Percentiles rank a stretch among this genome's conserved stretches.
Evolutionary conservation across 1,140 invertebrate genomes (phyloP).

Genomic region (Cotesia chilonis): DNA sequence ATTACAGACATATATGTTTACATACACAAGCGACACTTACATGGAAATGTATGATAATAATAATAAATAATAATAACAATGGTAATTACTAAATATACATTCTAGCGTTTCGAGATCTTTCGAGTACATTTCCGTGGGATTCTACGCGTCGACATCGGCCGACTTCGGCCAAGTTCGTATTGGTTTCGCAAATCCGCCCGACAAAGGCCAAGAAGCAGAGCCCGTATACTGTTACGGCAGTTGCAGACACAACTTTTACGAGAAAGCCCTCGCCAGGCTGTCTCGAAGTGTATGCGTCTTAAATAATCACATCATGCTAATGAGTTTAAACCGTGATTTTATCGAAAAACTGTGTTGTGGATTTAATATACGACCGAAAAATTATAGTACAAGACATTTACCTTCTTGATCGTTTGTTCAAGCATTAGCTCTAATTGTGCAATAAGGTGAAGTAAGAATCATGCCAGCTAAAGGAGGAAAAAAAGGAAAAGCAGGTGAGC

Average conservation of each 20-base stretch:
- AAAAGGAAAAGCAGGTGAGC: constrained; percentile 58
- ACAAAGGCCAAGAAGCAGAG: no score
- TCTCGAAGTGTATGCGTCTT: constrained; percentile 62
- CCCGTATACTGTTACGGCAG: neutral
- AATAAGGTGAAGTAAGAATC: constrained; percentile 51
- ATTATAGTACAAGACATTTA: constrained; percentile 63
- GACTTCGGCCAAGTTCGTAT: no score
- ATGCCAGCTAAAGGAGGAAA: constrained; percentile 62
- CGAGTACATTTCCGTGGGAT: no score
- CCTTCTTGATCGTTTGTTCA: constrained; percentile 61
- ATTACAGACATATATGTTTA: no score
- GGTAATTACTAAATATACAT: no score
- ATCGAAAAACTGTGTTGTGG: constrained; percentile 61
- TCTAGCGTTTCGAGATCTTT: no score
- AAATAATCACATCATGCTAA: constrained; percentile 62
- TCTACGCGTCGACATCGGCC: no score
- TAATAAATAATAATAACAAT: no score
- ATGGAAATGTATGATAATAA: no score
- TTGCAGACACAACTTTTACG: constrained; percentile 48
- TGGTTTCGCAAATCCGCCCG: neutral
- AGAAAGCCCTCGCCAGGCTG: constrained; percentile 61
- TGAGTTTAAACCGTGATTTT: constrained; percentile 59
- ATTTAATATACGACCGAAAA: constrained; percentile 65
- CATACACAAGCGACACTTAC: no score
- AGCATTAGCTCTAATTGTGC: constrained; percentile 59